Base-by-base conservation (phyloP, 1,140 invertebrate genomes). In the Sitobion miscanthi region DNA sequence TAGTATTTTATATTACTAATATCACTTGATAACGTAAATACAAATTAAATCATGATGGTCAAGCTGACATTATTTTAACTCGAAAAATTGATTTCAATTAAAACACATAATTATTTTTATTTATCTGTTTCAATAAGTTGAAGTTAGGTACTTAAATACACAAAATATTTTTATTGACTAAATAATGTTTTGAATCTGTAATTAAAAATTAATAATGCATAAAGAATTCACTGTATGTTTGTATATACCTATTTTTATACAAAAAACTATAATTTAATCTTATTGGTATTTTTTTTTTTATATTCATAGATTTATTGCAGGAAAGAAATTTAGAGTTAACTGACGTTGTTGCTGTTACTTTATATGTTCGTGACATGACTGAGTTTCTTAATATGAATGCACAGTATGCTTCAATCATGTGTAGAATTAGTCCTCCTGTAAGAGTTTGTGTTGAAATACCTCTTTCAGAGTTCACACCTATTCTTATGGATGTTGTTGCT, bases 391-490 rank as follows among this genome's bases (percentile, higher is more conserved):
- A 95, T 14, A 95, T 99, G 87, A 99, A 99, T 95, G 96, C 96
- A 93, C 96, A 97, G 52, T 99, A 99, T 95, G 96, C 96, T 69
- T 96, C 96, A 93, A 96, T 96, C 92, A 97, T 99, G 94, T 96
- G 96, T 94, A 97, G 97, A 95, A 95, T 96, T 83, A 98, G 98
- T 96, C 98, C 98, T 35, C 98, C 98, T 1, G 97, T 97, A 4
- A 96, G 98, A 93, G 97, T 98, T 42, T 99, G 98, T 95, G 97
- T 99, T 8, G 97, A 98, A 95, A 97, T 97, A 94, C 97, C 97
- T 30, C 95, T 99, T 88, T 96, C 97, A 14, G 95, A 95, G 57
- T 96, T 97, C 94, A 96, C 97, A 94, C 97, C 97, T 93, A 96
- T 99, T 93, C 96, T 98, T 54, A 95, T 99, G 94, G 98, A 98